These are phyloP conservation scores for Vulpes vulpes DNA, from an alignment of 2,113 vertebrate species.

Conservation along the genomic window DNA sequence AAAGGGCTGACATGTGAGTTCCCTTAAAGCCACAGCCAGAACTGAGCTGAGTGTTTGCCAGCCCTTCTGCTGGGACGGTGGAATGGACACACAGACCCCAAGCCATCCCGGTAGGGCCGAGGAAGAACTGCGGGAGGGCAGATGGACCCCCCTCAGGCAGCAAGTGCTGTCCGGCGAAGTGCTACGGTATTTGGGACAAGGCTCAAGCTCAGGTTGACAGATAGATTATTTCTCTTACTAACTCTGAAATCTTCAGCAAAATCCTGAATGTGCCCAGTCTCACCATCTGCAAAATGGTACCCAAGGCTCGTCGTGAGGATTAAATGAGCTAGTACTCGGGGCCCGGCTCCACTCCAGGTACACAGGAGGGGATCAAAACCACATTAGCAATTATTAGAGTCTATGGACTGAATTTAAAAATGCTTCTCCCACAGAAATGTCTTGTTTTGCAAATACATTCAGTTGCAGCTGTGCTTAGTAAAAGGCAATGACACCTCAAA, in stretches of 20 bases:
- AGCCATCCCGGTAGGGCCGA: background rate
- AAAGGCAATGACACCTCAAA: slow-evolving; percentile 47
- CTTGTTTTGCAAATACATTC: background rate
- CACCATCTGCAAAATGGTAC: slow-evolving; percentile 23
- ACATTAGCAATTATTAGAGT: background rate
- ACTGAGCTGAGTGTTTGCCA: slow-evolving; percentile 48
- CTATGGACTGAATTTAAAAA: slow-evolving; percentile 16
- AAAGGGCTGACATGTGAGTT: slow-evolving; percentile 54
- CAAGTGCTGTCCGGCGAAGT: background rate
- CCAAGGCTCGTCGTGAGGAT: background rate
- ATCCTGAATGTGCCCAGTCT: slow-evolving; percentile 8
- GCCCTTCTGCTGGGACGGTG: background rate
- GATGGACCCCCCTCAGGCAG: background rate
- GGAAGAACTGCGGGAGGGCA: background rate
- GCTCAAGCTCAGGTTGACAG: background rate
- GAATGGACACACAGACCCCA: background rate
- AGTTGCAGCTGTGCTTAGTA: background rate
- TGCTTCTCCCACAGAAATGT: background rate
- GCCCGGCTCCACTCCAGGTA: background rate
- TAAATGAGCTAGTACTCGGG: slow-evolving; percentile 37
- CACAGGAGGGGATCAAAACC: background rate
- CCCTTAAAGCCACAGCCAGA: slow-evolving; percentile 27
- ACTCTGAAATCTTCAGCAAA: slow-evolving; percentile 62
- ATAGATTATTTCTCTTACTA: background rate
- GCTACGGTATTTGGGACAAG: background rate